Evolutionary conservation across 2,113 vertebrate species (phyloP).

Genomic region (Rhinoderma darwinii): DNA sequence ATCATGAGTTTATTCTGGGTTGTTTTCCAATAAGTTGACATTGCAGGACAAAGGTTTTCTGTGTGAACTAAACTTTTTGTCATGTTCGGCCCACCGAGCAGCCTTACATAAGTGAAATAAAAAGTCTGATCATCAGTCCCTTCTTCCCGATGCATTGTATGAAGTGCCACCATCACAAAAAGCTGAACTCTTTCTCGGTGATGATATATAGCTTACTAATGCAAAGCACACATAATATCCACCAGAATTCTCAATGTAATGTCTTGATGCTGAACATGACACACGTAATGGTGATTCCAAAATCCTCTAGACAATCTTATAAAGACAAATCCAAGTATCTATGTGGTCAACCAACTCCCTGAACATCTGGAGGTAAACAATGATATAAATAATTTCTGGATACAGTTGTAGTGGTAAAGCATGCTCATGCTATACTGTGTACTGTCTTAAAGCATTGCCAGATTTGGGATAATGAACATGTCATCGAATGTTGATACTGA

Average conservation of each 20-base stretch:
- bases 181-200: background rate
- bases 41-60: too few species aligned
- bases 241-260: background rate
- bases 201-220: background rate
- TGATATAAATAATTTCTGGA: conserved; percentile 27
- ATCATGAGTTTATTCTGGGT: too few species aligned
- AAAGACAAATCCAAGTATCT: conserved; percentile 7
- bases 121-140: too few species aligned
- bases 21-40: too few species aligned
- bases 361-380: conserved; percentile 38
- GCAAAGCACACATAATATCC: background rate
- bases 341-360: background rate
- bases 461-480: conserved; percentile 34
- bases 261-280: conserved; percentile 29
- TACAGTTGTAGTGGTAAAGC: background rate
- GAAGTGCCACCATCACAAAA: too few species aligned
- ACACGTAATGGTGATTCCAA: conserved; percentile 14
- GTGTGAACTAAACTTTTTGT: too few species aligned
- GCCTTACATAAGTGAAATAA: too few species aligned
- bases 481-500: conserved; percentile 19
- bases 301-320: conserved; percentile 14
- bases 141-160: too few species aligned
- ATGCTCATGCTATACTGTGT: conserved; percentile 22
- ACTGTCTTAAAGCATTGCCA: conserved; percentile 25
- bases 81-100: too few species aligned